Evolutionary conservation across 2,797 vertebrate species (phyloP).

Genomic region (Podargus strigoides): DNA sequence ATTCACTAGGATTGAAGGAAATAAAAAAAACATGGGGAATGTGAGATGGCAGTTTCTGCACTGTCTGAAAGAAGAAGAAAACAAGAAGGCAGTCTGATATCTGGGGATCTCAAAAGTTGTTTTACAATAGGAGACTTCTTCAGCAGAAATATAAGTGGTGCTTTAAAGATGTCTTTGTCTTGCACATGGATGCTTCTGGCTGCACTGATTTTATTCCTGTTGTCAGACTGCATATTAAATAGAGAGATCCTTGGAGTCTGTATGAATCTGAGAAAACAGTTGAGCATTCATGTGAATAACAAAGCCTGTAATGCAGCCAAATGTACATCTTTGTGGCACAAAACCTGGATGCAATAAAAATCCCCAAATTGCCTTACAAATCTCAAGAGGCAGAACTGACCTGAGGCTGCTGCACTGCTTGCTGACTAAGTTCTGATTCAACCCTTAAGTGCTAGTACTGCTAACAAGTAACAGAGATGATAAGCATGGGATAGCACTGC

Average conservation of each 20-base stretch:
- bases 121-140: neutral
- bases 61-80: neutral
- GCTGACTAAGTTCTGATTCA: neutral
- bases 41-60: neutral
- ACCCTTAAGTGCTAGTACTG: neutral
- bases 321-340: neutral
- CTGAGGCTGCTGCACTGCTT: neutral
- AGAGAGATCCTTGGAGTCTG: neutral
- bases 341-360: neutral
- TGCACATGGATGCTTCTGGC: neutral
- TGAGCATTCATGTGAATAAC: neutral
- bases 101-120: neutral
- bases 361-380: neutral
- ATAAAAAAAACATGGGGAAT: neutral
- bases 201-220: neutral
- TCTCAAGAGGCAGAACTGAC: constrained; percentile 21
- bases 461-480: neutral
- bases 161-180: neutral
- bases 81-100: neutral
- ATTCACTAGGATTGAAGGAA: neutral
- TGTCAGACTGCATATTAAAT: constrained; percentile 8
- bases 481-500: neutral
- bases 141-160: neutral
- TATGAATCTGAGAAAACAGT: constrained; percentile 8
- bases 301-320: neutral